Conservation (phyloP, 2,113 vertebrate species). For the Odocoileus hemionus region DNA sequence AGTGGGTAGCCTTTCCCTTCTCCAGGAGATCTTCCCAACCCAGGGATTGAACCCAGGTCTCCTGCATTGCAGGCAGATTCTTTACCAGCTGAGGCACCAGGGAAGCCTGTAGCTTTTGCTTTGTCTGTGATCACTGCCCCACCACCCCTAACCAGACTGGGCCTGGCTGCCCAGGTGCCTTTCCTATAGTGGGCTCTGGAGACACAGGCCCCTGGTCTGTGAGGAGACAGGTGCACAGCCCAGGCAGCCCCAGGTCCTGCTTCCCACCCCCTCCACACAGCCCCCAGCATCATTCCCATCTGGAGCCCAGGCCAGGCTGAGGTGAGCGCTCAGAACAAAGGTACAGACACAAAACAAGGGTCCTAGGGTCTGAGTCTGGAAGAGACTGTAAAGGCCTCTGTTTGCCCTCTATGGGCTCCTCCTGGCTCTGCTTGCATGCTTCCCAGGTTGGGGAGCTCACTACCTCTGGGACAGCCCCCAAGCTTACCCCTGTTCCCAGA, state of each 20-base stretch:
- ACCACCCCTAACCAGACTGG: not conserved
- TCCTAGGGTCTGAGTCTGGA: not conserved
- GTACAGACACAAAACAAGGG: rapidly evolving
- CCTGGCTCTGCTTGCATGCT: not conserved
- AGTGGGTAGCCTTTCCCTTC: not conserved
- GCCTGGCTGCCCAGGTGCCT: not conserved
- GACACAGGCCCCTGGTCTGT: not conserved
- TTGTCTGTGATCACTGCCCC: not conserved
- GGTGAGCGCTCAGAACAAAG: not conserved
- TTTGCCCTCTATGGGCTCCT: not conserved
- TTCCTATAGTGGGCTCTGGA: not conserved
- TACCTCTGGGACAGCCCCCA: not conserved
- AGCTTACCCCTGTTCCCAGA: not conserved
- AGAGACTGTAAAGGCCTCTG: not conserved
- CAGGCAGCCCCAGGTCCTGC: not conserved
- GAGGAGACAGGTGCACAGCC: not conserved
- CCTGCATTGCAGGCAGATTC: not conserved
- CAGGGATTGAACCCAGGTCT: not conserved
- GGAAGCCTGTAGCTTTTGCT: not conserved
- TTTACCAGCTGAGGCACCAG: not conserved
- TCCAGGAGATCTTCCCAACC: not conserved
- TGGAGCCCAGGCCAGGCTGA: not conserved
- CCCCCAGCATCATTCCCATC: not conserved
- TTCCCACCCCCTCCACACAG: not conserved
- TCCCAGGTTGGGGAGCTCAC: not conserved